Evolutionary conservation across 2,888 invertebrate genomes (phyloP).

Genomic region (Hypsopygia costalis): DNA sequence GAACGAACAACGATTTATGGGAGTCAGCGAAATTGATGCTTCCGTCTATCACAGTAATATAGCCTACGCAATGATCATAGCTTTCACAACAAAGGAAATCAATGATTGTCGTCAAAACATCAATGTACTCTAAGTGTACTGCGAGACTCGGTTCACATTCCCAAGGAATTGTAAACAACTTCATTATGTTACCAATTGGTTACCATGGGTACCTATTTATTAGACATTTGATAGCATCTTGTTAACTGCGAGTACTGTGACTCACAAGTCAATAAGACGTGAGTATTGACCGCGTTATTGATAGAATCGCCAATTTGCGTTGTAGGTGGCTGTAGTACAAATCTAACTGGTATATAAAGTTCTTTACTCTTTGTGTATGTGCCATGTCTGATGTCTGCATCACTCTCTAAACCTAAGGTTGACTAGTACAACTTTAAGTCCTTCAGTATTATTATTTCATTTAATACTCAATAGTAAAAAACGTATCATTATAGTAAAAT

Average conservation of each 20-base stretch:
- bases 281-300: no score
- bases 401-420: no score
- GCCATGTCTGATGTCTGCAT: no score
- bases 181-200: constrained; percentile 35
- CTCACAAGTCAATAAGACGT: constrained; percentile 15
- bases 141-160: constrained; percentile 24
- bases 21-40: background rate
- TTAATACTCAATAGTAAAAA: no score
- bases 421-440: no score
- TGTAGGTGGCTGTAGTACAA: no score
- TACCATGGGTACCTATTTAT: constrained; percentile 8
- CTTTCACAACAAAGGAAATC: constrained; percentile 26
- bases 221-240: constrained; percentile 4
- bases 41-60: background rate
- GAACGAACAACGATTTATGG: no score
- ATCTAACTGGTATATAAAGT: no score
- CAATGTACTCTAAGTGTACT: constrained; percentile 17
- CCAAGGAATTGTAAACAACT: constrained; percentile 33
- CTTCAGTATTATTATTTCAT: no score
- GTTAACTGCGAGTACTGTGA: constrained; percentile 1
- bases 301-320: no score
- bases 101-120: constrained; percentile 33
- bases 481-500: no score
- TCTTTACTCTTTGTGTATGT: no score
- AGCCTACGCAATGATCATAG: background rate